phyloP scores from a whole-genome alignment of 2,113 vertebrate species.

The Synodontis membranacea region DNA sequence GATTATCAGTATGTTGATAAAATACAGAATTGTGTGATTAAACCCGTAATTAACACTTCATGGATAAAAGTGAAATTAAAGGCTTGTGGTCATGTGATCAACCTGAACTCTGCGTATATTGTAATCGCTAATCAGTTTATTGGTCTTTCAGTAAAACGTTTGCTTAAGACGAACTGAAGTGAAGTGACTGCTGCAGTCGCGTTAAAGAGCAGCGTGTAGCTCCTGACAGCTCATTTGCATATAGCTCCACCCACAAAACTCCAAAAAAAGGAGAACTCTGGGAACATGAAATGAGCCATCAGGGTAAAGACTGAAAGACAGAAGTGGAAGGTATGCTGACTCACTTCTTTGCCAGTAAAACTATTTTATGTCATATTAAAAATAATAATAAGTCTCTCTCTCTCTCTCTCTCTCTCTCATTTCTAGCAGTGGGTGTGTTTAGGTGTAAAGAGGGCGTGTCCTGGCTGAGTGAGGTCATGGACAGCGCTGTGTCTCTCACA shows the following conservation, averaged over 20 bases:
- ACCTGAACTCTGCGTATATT: background rate
- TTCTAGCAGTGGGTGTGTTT: background rate
- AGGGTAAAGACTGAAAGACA: background rate
- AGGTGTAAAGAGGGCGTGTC: background rate
- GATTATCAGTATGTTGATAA: background rate
- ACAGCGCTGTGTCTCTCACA: constrained; percentile 53
- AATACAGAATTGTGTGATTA: background rate
- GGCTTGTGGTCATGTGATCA: background rate
- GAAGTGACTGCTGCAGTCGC: too few species aligned
- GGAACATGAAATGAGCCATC: background rate
- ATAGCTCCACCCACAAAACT: background rate
- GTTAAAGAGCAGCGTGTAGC: too few species aligned
- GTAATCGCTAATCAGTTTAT: too few species aligned
- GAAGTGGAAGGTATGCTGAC: background rate
- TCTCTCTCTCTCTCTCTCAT: background rate
- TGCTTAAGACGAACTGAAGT: background rate
- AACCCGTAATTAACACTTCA: background rate
- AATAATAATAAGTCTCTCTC: background rate
- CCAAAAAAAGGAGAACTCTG: background rate
- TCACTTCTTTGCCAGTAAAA: background rate
- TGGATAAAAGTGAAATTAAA: background rate
- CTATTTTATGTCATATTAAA: background rate
- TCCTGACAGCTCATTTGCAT: background rate
- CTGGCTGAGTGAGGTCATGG: background rate
- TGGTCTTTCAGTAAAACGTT: background rate